Percentiles rank a stretch among this genome's conserved stretches.
Evolutionary conservation across 2,888 invertebrate species (phyloP).

Genomic region (Philereme transversata): DNA sequence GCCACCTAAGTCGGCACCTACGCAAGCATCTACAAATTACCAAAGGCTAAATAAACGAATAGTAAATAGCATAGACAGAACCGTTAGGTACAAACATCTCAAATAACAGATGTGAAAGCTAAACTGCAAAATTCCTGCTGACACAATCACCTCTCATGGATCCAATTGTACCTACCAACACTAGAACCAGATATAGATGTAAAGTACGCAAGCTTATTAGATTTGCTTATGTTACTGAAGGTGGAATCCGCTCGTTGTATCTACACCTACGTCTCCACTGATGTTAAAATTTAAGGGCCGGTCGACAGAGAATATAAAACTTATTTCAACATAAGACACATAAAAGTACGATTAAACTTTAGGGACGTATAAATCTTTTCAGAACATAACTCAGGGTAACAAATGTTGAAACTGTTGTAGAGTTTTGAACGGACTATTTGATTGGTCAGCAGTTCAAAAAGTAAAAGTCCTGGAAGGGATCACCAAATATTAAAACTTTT

Average conservation of each 20-base stretch:
- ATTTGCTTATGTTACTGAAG: conserved; percentile 5
- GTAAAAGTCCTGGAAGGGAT: neutral
- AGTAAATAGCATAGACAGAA: too few species aligned
- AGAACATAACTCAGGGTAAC: conserved; percentile 44
- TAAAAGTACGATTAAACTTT: conserved; percentile 48
- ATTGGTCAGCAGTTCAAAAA: conserved; percentile 18
- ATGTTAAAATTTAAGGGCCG: conserved; percentile 35
- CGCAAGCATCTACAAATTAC: too few species aligned
- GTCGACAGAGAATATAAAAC: conserved; percentile 40
- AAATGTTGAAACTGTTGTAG: conserved; percentile 31
- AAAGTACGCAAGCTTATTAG: conserved; percentile 13
- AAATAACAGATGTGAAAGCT: conserved; percentile 11
- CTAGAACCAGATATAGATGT: neutral
- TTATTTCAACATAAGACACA: conserved; percentile 47
- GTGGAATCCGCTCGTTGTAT: neutral
- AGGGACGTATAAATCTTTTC: conserved; percentile 44
- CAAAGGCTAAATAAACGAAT: too few species aligned
- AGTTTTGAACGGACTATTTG: conserved; percentile 17
- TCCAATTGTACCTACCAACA: neutral
- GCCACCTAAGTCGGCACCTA: too few species aligned
- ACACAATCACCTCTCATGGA: neutral
- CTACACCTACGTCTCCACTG: neutral
- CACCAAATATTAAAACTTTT: too few species aligned
- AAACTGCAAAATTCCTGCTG: conserved; percentile 1
- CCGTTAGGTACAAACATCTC: neutral